Conservation (phyloP, 2,113 vertebrate species). For the Emydocephalus ijimae region DNA sequence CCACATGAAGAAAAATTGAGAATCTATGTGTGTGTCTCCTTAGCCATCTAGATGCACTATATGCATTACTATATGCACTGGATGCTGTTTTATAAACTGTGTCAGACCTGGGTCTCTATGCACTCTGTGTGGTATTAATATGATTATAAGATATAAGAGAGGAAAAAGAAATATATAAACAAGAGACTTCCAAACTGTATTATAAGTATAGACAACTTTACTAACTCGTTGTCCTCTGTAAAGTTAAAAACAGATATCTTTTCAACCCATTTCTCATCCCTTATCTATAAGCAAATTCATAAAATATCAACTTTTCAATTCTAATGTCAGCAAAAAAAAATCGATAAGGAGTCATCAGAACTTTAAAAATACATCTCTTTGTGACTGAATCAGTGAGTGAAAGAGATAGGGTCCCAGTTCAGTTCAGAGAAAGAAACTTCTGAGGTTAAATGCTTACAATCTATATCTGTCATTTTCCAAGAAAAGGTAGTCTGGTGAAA, state of each 20-base stretch:
- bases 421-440: not conserved
- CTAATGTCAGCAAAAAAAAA: not conserved
- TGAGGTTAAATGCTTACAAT: not conserved
- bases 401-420: not conserved
- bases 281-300: not conserved
- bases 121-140: not conserved
- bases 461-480: not conserved
- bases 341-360: not conserved
- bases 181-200: not conserved
- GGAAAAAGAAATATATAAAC: not conserved
- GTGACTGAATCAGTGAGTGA: not conserved
- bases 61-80: not conserved
- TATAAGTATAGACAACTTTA: not conserved
- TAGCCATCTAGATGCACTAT: not conserved
- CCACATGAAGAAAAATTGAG: not conserved
- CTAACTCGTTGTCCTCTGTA: not conserved
- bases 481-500: not conserved
- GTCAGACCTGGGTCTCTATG: not conserved
- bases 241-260: not conserved
- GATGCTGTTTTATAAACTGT: not conserved
- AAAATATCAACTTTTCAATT: not conserved
- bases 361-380: not conserved
- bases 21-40: not conserved
- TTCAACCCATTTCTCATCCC: not conserved
- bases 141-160: not conserved